phyloP scores from a whole-genome alignment of 1,140 invertebrate genomes.

The Pectinophora gossypiella region DNA sequence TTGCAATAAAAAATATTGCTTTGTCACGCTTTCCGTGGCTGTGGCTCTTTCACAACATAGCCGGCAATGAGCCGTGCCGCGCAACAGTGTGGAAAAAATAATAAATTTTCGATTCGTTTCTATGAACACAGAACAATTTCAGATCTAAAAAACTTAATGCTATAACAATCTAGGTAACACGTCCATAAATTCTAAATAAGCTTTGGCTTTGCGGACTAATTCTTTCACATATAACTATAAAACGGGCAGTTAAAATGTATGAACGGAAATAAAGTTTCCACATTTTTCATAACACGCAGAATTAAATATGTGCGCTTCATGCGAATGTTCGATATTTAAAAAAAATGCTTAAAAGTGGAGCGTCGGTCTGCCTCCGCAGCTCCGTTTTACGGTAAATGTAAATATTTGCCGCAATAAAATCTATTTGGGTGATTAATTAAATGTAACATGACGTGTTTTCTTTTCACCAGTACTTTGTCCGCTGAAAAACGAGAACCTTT shows the following conservation, averaged over 20 bases:
- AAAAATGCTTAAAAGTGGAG: constrained; percentile 11
- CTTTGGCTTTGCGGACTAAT: not conserved
- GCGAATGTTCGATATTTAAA: not conserved
- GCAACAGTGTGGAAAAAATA: constrained; percentile 8
- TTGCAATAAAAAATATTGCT: constrained; percentile 53
- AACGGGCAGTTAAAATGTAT: not conserved
- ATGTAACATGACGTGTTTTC: constrained; percentile 39
- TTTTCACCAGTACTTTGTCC: constrained; percentile 10
- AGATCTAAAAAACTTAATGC: not conserved
- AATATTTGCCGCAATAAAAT: constrained; percentile 60
- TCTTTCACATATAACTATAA: not conserved
- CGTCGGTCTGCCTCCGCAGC: constrained; percentile 22
- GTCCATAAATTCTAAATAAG: not conserved
- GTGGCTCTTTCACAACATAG: constrained; percentile 29
- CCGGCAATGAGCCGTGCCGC: constrained; percentile 1
- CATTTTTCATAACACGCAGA: not conserved
- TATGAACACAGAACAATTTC: no score
- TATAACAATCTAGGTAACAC: no score
- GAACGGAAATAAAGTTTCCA: not conserved
- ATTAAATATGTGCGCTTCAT: not conserved
- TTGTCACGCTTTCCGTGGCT: constrained; percentile 41
- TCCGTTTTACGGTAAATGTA: constrained; percentile 43
- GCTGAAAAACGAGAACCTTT: constrained; percentile 26
- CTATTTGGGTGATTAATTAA: constrained; percentile 53
- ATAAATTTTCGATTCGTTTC: not conserved